Evolutionary conservation across 2,888 invertebrate genomes (phyloP).

Genomic region (Gryllus longicercus): DNA sequence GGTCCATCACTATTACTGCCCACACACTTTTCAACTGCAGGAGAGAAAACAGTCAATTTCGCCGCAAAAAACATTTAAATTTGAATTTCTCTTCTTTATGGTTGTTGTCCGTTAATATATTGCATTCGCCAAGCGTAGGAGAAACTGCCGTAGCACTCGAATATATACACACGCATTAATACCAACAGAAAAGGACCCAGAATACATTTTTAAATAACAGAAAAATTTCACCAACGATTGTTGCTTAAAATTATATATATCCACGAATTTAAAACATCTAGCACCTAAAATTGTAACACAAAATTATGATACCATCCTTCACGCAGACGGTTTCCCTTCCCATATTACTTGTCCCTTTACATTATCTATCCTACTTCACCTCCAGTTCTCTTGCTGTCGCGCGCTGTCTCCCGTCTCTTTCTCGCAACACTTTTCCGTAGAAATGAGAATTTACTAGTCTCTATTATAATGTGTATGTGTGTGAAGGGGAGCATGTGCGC

Average conservation of each 20-base stretch:
- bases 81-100: conserved; percentile 17
- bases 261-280: conserved; percentile 17
- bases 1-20: conserved; percentile 5
- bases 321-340: background rate
- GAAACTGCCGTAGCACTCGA: background rate
- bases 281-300: conserved; percentile 17
- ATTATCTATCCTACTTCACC: conserved; percentile 17
- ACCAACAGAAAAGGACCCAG: conserved; percentile 5
- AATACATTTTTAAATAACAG: conserved; percentile 17
- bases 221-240: conserved; percentile 17
- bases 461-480: background rate
- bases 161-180: background rate
- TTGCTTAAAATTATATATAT: conserved; percentile 10
- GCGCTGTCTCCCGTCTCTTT: background rate
- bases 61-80: conserved; percentile 8
- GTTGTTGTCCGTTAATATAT: conserved; percentile 8
- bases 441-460: conserved; percentile 24
- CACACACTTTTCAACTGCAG: conserved; percentile 4
- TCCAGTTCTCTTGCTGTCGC: background rate
- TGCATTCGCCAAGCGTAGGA: background rate
- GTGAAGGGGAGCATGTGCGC: conserved; percentile 6
- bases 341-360: background rate
- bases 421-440: conserved; percentile 17
- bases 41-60: conserved; percentile 10
- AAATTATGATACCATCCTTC: conserved; percentile 17